Evolutionary conservation across 2,113 vertebrate genomes (phyloP).

Genomic region (Corydoras sp.): DNA sequence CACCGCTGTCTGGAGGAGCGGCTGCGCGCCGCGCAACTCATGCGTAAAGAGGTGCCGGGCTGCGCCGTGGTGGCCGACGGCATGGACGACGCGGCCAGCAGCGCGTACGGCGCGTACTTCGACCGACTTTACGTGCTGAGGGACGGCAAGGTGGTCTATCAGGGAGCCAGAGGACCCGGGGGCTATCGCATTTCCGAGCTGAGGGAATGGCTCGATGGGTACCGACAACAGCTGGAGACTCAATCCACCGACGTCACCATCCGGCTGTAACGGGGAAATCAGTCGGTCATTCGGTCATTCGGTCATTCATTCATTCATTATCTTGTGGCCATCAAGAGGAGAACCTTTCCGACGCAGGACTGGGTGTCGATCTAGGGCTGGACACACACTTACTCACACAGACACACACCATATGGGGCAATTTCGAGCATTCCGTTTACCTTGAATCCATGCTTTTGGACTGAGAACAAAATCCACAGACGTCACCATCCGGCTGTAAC

Average conservation of each 20-base stretch:
- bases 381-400: too few species aligned
- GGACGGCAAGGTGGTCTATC: slow-evolving; percentile 83
- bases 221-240: slow-evolving; percentile 61
- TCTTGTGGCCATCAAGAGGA: too few species aligned
- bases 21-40: slow-evolving; percentile 80
- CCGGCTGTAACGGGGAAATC: slow-evolving; percentile 62
- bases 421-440: too few species aligned
- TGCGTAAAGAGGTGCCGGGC: slow-evolving; percentile 78
- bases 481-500: too few species aligned
- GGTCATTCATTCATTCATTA: too few species aligned
- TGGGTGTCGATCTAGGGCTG: too few species aligned
- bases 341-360: too few species aligned
- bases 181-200: slow-evolving; percentile 93
- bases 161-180: slow-evolving; percentile 89
- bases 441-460: too few species aligned
- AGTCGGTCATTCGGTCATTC: too few species aligned
- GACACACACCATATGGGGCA: too few species aligned
- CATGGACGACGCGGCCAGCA: slow-evolving; percentile 91
- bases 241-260: slow-evolving; percentile 59
- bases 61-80: slow-evolving; percentile 85
- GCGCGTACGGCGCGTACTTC: slow-evolving; percentile 93
- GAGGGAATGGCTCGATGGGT: slow-evolving; percentile 82
- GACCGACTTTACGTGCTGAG: slow-evolving; percentile 90
- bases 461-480: too few species aligned
- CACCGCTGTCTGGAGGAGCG: slow-evolving; percentile 90